Conservation (phyloP, 1,140 invertebrate species). For the Rhagoletis zephyria region DNA sequence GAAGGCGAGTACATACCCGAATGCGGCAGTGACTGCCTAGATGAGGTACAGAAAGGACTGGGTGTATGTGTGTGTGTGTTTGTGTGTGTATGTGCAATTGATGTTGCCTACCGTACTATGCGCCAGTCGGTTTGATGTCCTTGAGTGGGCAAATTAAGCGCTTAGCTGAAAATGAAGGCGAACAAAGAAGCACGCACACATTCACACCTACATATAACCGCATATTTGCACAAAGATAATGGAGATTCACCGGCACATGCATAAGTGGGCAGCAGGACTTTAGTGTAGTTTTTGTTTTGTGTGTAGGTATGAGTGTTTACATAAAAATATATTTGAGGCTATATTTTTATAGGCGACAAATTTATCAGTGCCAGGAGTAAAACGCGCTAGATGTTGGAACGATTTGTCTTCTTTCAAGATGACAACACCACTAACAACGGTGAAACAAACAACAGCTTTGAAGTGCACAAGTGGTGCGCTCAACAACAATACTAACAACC, state of each 20-base stretch:
- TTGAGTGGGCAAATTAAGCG: constrained; percentile 42
- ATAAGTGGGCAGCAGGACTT: not conserved
- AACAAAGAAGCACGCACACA: not conserved
- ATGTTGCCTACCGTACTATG: not conserved
- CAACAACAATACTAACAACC: constrained; percentile 19
- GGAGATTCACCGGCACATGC: not conserved
- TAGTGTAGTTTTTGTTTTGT: not conserved
- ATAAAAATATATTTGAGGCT: constrained; percentile 62
- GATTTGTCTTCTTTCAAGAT: constrained; percentile 72
- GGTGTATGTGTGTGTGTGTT: not conserved
- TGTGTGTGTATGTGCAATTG: not conserved
- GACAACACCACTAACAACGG: constrained; percentile 59
- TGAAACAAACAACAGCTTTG: not conserved
- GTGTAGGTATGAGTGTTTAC: constrained; percentile 46
- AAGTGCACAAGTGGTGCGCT: not conserved
- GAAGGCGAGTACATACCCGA: not conserved
- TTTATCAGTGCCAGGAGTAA: constrained; percentile 70
- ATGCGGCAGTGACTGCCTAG: not conserved
- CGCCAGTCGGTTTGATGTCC: not conserved
- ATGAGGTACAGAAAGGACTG: not conserved
- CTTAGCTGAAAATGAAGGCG: constrained; percentile 34
- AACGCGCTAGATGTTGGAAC: constrained; percentile 60
- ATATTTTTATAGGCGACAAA: constrained; percentile 67
- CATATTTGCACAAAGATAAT: not conserved
- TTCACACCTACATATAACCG: not conserved